Evolutionary conservation across 2,888 invertebrate genomes (phyloP).

Genomic region (Sisyra terminalis): DNA sequence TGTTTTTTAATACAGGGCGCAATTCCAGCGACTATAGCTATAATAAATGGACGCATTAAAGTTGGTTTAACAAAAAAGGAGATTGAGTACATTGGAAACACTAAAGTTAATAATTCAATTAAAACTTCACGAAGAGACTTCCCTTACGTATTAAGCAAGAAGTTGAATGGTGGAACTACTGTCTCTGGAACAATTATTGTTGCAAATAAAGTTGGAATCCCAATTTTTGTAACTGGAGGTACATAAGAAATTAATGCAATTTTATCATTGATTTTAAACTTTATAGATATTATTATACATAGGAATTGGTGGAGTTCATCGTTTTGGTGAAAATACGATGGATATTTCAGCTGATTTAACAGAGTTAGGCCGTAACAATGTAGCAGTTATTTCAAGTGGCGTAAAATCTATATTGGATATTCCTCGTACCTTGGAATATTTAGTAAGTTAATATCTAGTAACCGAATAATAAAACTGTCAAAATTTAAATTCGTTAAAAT

Average conservation of each 20-base stretch:
- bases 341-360: slow-evolving; percentile 91
- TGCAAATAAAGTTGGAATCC: slow-evolving; percentile 66
- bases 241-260: slow-evolving; percentile 10
- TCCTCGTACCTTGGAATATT: slow-evolving; percentile 78
- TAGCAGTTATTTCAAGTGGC: slow-evolving; percentile 89
- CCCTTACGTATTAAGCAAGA: slow-evolving; percentile 52
- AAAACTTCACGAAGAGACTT: slow-evolving; percentile 85
- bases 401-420: slow-evolving; percentile 96
- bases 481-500: too few species aligned
- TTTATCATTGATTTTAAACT: slow-evolving; percentile 7
- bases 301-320: slow-evolving; percentile 85
- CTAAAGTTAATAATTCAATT: slow-evolving; percentile 29
- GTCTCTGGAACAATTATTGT: slow-evolving; percentile 87
- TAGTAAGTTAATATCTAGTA: slow-evolving; percentile 38
- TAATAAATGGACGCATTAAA: slow-evolving; percentile 66
- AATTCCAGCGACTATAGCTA: slow-evolving; percentile 83
- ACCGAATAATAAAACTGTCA: too few species aligned
- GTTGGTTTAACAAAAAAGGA: slow-evolving; percentile 55
- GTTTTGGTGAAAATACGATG: slow-evolving; percentile 67
- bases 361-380: slow-evolving; percentile 73
- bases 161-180: slow-evolving; percentile 79
- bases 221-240: slow-evolving; percentile 89
- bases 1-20: slow-evolving; percentile 54
- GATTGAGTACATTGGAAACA: slow-evolving; percentile 44
- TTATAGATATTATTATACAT: slow-evolving; percentile 10